Evolutionary conservation across 2,888 invertebrate species (phyloP), one percentile per base, ranked within the genome.

Genomic region (Drosophila kuntzei): DNA sequence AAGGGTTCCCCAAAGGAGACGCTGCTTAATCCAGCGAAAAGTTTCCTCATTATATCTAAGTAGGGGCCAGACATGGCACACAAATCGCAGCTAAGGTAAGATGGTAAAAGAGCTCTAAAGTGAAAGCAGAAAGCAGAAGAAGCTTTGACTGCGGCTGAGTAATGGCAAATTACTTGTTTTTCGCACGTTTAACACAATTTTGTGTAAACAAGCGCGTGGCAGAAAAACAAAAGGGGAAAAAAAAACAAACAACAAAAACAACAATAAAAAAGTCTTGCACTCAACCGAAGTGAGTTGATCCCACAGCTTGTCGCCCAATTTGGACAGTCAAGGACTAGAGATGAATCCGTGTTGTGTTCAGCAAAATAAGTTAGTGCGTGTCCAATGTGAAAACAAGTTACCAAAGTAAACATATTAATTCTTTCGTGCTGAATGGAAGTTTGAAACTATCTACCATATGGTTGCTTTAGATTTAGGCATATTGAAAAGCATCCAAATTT

Each of bases 171-270:
- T 71, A 85, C 89, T 74, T 71, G 68, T 64, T 80, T 80, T 73
- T 84, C 82, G 80, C 89, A 84, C 87, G 76, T 83, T 89, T 85
- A 89, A 86, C 88, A 64, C 80, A 88, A 88, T 85, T 88, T 89
- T 55, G 67, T 70, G 73, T 80, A 76, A 80, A 83, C 73, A 80
- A 80, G 80, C 67, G 54, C 54, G 57, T 68, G 41, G 50, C 46
- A 44, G 58, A 8, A 58, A 68, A 54, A 69, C 46, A 51, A 50
- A 55, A 55, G 34, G 22, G 34, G 37, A n/a, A 25, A 22, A 14
- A 54, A 32, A 37, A 57, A 47, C 37, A 49, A 37, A 54, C 18
- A 32, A 65, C 16, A 47, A 16, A 12, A 51, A 54, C 7, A 53
- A 36, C 9, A 25, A 34, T 3, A 61, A 29, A 34, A 50, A 60